Base-by-base conservation (phyloP, 2,888 invertebrate species). In the Agrotis clavis region DNA sequence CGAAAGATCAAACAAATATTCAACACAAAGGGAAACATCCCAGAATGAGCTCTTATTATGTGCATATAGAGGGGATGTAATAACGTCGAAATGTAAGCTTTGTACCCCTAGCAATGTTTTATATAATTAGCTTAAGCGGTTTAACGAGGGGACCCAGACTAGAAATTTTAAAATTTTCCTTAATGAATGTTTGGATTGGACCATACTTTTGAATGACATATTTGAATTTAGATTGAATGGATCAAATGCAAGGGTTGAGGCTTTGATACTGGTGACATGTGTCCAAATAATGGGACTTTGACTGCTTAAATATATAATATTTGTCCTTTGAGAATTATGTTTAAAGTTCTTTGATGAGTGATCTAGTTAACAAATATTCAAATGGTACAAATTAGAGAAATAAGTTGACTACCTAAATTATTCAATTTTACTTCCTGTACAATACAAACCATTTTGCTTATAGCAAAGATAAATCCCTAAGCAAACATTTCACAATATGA, bases 121-220 rank as follows among this genome's bases (percentile, higher is more conserved):
- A 94, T 94, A 91, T 95, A 95, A 96, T 96, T 96, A 96, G 94
- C 94, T 93, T 93, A 95, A 95, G 95, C 94, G 92, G 92, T 93
- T 95, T 94, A 94, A 92, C 90, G 86, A 92, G 92, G 94, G 95
- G 90, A 85, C 76, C 77, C 90, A 89, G 89, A 89, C 90, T 87
- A 88, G 90, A 91, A 30, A 89, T 91, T 94, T 94, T 92, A 89
- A 82, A 90, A 92, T 86, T 81, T 82, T 75, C 85, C 90, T 85
- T 94, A 95, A 95, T 95, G 90, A 96, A 95, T 95, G 95, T 96
- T 96, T 96, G 91, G 94, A 95, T 95, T 95, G 92, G 89, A 91
- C 92, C 92, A 92, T 93, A 91, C 91, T 91, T 93, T 90, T 87
- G 90, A 93, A 86, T 82, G 82, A 85, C 88, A 85, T 92, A 93